Evolutionary conservation across 2,797 vertebrate genomes (phyloP), one percentile per base, ranked within the genome.

Genomic region (Arnoldichthys spilopterus): DNA sequence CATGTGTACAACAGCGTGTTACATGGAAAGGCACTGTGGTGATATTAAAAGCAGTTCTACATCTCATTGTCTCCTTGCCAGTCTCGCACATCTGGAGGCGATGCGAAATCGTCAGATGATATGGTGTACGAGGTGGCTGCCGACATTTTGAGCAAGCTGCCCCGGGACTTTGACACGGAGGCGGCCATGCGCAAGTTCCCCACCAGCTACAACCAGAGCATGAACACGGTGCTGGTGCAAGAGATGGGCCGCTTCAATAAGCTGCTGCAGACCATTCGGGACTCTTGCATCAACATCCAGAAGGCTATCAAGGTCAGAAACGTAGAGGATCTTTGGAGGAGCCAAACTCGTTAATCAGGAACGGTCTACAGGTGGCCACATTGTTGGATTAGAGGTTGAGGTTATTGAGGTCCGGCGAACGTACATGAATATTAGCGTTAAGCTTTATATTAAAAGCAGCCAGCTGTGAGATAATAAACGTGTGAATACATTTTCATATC

Each of bases 211-310:
- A 90, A 87, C 4, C 94, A 96, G 88, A 97, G 96, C 91, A 96
- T 97, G 96, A 98, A 98, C 87, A 97, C 96, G 0, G 96, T 97
- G 24, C 93, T 96, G 72, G 95, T 95, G 73, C 96, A 98, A 81
- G 96, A 97, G 89, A 97, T 97, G 96, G 95, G 96, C 0, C 93
- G 95, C 72, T 98, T 97, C 87, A 97, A 97, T 87, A 95, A 91
- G 78, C 82, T 98, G 78, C 85, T 97, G 66, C 45, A 84, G 54
- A 94, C 92, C 67, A 90, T 97, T 72, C 88, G 94, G 22, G 89
- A 92, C 5, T 97, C 96, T 0, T 96, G 95, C 24, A 2, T 91
- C 64, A 94, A 95, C 88, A 94, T 96, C 63, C 95, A 97, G 88
- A 96, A 94, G 89, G 96, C 96, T 78, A 94, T 96, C 81, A 96